Conservation (phyloP, 2,113 vertebrate genomes). For the Rhinoptilus africanus region DNA sequence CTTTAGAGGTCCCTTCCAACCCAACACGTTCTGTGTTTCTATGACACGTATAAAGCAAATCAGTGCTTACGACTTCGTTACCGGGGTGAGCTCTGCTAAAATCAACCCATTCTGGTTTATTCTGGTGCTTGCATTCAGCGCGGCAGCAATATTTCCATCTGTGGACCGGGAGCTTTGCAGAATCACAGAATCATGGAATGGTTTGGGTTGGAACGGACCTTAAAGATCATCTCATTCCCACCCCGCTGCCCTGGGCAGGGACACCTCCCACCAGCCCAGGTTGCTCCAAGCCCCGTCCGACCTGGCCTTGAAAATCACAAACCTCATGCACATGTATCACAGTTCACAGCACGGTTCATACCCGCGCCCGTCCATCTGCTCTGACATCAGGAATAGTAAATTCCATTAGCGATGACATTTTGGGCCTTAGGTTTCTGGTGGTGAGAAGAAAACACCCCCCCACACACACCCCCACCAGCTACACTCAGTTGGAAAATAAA, state of each 20-base stretch:
- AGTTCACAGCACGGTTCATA: rapidly evolving
- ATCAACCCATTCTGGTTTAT: rapidly evolving
- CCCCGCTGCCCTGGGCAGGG: no score
- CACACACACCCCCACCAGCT: neutral
- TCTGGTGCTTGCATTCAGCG: rapidly evolving
- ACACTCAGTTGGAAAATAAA: conserved; percentile 16
- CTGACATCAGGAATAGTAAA: neutral
- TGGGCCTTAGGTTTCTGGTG: neutral
- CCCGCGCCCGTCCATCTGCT: neutral
- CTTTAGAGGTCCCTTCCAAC: no score
- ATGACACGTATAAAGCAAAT: rapidly evolving
- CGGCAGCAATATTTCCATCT: neutral
- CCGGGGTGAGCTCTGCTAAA: neutral
- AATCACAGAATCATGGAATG: no score
- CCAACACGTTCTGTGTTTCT: no score
- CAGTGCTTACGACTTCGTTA: neutral
- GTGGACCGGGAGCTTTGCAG: neutral
- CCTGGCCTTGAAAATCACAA: neutral
- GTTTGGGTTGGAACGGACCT: no score
- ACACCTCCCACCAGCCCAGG: no score
- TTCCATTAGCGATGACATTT: neutral
- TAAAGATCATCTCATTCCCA: no score
- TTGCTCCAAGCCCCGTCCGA: no score
- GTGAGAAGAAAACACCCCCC: neutral
- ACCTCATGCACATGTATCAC: rapidly evolving